A percentile compares a stretch with the other conserved stretches of the same genome.
Evolutionary conservation across 2,113 vertebrate species (phyloP).

Genomic region (Cyanoramphus novaezelandiae): DNA sequence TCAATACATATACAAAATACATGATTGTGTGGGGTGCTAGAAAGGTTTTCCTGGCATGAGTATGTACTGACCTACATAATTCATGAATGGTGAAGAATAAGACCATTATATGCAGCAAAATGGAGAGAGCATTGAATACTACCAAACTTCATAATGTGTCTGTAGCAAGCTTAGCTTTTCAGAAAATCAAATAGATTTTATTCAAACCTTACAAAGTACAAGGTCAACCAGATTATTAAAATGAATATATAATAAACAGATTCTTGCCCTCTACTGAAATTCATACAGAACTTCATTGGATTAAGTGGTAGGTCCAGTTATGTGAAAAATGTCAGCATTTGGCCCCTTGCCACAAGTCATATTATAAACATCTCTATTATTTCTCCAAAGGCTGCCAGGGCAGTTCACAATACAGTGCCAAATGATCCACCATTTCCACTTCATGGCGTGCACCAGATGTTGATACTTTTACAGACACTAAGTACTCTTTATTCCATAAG

Average conservation of each 20-base stretch:
- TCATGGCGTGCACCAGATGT: conserved; percentile 8
- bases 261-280: not conserved
- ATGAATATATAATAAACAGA: conserved; percentile 9
- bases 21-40: not conserved
- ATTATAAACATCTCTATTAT: conserved; percentile 23
- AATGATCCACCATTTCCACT: conserved; percentile 10
- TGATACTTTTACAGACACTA: not conserved
- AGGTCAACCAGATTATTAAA: conserved; percentile 45
- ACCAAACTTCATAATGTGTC: conserved; percentile 10
- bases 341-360: not conserved
- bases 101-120: conserved; percentile 32
- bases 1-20: conserved; percentile 40
- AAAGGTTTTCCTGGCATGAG: conserved; percentile 38
- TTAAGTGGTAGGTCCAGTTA: conserved; percentile 27
- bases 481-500: not conserved
- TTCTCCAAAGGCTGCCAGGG: not conserved
- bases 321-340: conserved; percentile 31
- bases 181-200: conserved; percentile 1
- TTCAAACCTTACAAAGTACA: conserved; percentile 25
- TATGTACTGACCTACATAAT: conserved; percentile 52
- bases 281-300: not conserved
- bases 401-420: not conserved
- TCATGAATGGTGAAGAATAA: conserved; percentile 44
- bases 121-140: conserved; percentile 10
- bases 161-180: conserved; percentile 10